phyloP scores from a whole-genome alignment of 2,888 invertebrate genomes.

The Stenchaetothrips biformis region DNA sequence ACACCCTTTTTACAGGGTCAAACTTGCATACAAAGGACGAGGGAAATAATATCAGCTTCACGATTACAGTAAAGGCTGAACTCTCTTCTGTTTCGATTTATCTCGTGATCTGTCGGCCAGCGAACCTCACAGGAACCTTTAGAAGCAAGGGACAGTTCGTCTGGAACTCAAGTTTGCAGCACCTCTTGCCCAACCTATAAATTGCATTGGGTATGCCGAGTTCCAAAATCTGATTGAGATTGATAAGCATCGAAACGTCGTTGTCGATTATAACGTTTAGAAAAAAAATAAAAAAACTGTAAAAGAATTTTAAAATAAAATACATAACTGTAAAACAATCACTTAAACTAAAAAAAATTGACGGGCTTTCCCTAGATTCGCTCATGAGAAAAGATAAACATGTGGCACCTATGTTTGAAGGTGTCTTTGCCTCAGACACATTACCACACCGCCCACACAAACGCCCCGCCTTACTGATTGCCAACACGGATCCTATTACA shows the following conservation, averaged over 20 bases:
- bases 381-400: neutral
- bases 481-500: neutral
- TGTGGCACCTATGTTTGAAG: neutral
- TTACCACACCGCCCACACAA: no score
- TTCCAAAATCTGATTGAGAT: slow-evolving; percentile 41
- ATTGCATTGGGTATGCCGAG: slow-evolving; percentile 39
- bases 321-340: no score
- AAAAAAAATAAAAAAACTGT: no score
- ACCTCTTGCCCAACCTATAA: slow-evolving; percentile 36
- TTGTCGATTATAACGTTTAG: slow-evolving; percentile 33
- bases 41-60: neutral
- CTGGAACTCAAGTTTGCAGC: slow-evolving; percentile 34
- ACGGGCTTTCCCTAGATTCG: no score
- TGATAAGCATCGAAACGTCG: slow-evolving; percentile 37
- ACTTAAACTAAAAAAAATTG: no score
- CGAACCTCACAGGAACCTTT: slow-evolving; percentile 25
- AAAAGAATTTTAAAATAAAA: no score
- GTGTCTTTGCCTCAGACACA: neutral
- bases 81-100: slow-evolving; percentile 40
- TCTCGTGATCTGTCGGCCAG: slow-evolving; percentile 39
- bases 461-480: no score
- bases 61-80: slow-evolving; percentile 37
- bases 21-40: neutral
- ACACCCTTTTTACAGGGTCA: slow-evolving; percentile 36
- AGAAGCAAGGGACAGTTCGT: no score